These are phyloP conservation scores for Bostrychus sinensis DNA, from an alignment of 2,113 vertebrate genomes.

Conservation along the genomic window DNA sequence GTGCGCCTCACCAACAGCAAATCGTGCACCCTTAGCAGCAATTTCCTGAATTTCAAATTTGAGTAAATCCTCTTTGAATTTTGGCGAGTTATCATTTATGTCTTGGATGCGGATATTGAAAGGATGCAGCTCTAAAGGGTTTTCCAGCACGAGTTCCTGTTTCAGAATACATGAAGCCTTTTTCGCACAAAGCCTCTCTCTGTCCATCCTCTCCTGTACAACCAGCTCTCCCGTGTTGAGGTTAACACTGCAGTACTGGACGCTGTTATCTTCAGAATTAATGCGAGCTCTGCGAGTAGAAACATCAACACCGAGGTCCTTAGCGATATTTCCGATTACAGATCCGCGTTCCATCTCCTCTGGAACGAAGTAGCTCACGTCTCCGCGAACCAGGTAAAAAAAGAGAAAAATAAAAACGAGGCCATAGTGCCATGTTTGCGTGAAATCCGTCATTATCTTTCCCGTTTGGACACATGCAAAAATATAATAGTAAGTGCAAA, in stretches of 20 bases:
- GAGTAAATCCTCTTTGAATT: neutral
- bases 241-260: no score
- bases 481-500: no score
- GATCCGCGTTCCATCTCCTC: slow-evolving; percentile 77
- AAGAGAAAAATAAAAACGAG: slow-evolving; percentile 16
- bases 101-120: slow-evolving; percentile 69
- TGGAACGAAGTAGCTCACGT: slow-evolving; percentile 62
- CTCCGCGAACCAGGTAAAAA: slow-evolving; percentile 30
- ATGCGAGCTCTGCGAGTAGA: slow-evolving; percentile 45
- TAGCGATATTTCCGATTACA: slow-evolving; percentile 73
- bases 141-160: slow-evolving; percentile 73
- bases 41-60: slow-evolving; percentile 66
- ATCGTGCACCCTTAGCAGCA: slow-evolving; percentile 57
- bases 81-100: slow-evolving; percentile 75
- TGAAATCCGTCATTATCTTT: neutral
- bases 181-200: slow-evolving; percentile 76
- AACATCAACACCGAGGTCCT: slow-evolving; percentile 73
- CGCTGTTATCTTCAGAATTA: neutral
- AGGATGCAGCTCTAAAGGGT: slow-evolving; percentile 67
- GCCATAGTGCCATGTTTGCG: neutral
- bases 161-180: neutral
- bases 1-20: slow-evolving; percentile 62
- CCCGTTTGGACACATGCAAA: no score
- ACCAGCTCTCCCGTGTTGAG: slow-evolving; percentile 74
- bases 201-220: slow-evolving; percentile 70